Evolutionary conservation across 2,888 invertebrate species (phyloP), one percentile per base, ranked within the genome.

Genomic region (Dynastes tityus): DNA sequence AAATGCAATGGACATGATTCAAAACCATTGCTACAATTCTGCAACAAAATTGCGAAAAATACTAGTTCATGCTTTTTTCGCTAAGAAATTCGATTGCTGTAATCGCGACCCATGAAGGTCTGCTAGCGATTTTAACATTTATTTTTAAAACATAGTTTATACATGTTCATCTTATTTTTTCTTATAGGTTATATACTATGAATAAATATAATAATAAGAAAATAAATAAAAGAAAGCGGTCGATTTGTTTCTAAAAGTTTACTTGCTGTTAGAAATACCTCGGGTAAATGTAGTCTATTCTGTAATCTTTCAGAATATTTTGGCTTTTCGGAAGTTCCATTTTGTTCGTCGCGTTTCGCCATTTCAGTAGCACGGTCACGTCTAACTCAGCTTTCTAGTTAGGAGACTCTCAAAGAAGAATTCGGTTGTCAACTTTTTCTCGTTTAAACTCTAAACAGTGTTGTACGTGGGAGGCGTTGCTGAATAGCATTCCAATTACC

Each of bases 371-470:
- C 51, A 51, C 40, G 13, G 68, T 68, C 68, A 68, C 68, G 68
- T 68, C 37, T 29, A 27, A 29, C 29, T 45, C 49, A 27, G 68
- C 68, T 68, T 68, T 51, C 32, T 68, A 51, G 68, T 68, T 68
- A 51, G 51, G 3, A 68, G 68, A 68, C 51, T 68, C 49, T 58
- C 67, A 68, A 77, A 77, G 67, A 77, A 68, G 67, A 55, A 77
- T 68, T 77, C 65, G 37, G 67, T 77, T 77, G 61, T 67, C 76
- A 68, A 77, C 76, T 77, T 77, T 55, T 55, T 58, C 55, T 77
- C 76, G 76, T 77, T 77, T 77, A 77, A 77, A 77, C 55, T 77
- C 67, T 77, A 68, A 77, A 68, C 76, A 67, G 45, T 58, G 68
- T 45, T 67, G 16, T 77, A 77, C 76, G 76, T 77, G 68, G 68